Percentiles rank a stretch among this genome's conserved stretches.
These are phyloP conservation scores for Vesta saturnalis DNA, from an alignment of 2,888 invertebrate genomes.

Conservation along the genomic window DNA sequence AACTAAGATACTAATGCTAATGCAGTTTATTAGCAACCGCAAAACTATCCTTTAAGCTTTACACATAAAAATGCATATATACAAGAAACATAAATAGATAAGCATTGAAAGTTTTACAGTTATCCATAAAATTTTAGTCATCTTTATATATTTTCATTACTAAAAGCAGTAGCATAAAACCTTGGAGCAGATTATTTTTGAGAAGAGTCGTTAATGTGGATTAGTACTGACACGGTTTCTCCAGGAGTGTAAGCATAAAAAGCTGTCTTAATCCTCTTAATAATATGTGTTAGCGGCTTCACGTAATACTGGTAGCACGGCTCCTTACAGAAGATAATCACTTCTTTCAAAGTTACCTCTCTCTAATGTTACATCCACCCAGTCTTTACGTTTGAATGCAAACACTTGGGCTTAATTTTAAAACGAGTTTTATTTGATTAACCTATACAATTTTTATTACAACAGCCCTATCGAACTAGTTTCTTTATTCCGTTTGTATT, in stretches of 20 bases:
- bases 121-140: conserved; percentile 39
- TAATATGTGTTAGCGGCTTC: conserved; percentile 39
- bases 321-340: conserved; percentile 38
- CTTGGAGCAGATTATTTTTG: conserved; percentile 39
- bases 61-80: neutral
- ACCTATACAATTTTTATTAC: conserved; percentile 20
- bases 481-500: too few relatives aligned
- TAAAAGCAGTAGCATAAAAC: conserved; percentile 29
- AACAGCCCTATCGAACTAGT: neutral
- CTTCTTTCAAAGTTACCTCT: conserved; percentile 30
- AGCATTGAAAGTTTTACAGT: conserved; percentile 38
- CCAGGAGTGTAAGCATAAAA: conserved; percentile 38
- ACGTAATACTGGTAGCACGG: conserved; percentile 37
- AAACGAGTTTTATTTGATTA: conserved; percentile 33
- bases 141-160: conserved; percentile 33
- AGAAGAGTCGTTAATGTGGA: conserved; percentile 40
- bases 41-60: neutral
- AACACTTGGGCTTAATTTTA: conserved; percentile 35
- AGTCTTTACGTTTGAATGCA: conserved; percentile 35
- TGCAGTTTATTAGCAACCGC: conserved; percentile 1
- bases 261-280: conserved; percentile 41
- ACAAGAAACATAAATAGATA: conserved; percentile 28
- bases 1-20: neutral
- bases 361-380: conserved; percentile 33
- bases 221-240: conserved; percentile 39